A percentile compares a stretch with the other conserved stretches of the same genome.
Conservation (phyloP, 2,797 vertebrate genomes). For the Cossypha niveicapilla region DNA sequence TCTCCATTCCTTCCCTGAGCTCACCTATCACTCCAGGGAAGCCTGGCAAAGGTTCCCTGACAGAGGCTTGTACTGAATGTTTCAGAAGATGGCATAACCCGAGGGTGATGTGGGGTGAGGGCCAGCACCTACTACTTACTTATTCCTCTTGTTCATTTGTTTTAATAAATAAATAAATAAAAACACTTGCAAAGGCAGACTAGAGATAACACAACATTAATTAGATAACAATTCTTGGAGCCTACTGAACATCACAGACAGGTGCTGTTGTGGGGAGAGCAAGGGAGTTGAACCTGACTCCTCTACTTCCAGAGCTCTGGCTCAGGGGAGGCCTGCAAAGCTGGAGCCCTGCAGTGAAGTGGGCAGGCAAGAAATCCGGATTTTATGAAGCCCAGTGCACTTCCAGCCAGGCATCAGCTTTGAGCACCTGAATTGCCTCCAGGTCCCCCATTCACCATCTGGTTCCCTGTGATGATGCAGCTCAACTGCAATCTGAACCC, state of each 20-base stretch:
- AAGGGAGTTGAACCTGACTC: not conserved
- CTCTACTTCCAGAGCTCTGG: not conserved
- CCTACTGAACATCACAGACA: not conserved
- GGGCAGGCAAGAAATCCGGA: not conserved
- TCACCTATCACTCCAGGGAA: not conserved
- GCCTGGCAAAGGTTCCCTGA: not conserved
- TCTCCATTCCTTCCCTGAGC: not conserved
- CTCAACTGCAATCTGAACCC: not conserved
- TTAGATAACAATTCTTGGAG: not conserved
- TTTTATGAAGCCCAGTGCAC: not conserved
- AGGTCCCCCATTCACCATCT: not conserved
- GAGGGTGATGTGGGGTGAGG: not conserved
- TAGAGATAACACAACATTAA: not conserved
- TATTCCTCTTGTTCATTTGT: not conserved
- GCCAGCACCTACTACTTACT: not conserved
- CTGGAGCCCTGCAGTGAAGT: not conserved
- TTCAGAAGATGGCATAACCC: not conserved
- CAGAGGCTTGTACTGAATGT: not conserved
- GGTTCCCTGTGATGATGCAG: not conserved
- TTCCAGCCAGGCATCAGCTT: not conserved
- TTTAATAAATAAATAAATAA: not conserved
- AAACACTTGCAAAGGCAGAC: not conserved
- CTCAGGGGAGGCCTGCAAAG: not conserved
- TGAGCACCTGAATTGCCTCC: not conserved
- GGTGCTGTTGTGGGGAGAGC: not conserved